Percentiles rank a stretch among this genome's conserved stretches.
Evolutionary conservation across 1,140 invertebrate species (phyloP).

Genomic region (Ctenoplectra terminalis): DNA sequence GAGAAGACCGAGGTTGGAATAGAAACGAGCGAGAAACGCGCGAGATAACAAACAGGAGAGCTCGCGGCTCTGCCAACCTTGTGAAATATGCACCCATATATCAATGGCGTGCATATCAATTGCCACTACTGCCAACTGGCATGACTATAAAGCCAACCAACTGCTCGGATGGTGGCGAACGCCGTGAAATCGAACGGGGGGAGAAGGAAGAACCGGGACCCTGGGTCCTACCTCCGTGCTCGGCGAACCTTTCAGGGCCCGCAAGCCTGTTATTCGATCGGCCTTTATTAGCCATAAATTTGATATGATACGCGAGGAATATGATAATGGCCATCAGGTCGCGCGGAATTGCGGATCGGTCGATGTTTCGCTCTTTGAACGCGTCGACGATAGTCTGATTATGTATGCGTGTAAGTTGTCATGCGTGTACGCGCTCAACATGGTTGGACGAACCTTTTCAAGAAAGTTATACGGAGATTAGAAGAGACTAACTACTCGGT

Average conservation of each 20-base stretch:
- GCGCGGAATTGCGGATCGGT: constrained; percentile 29
- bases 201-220: constrained; percentile 8
- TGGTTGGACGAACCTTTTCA: background rate
- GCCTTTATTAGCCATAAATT: constrained; percentile 72
- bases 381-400: background rate
- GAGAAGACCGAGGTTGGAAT: background rate
- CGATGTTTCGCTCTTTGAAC: background rate
- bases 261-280: constrained; percentile 69
- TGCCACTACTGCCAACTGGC: constrained; percentile 72
- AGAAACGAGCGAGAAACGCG: constrained; percentile 19
- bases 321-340: constrained; percentile 69
- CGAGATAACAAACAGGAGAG: constrained; percentile 63
- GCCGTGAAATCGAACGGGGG: constrained; percentile 26
- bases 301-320: constrained; percentile 70
- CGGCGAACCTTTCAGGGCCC: constrained; percentile 8
- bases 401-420: background rate
- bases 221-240: constrained; percentile 10
- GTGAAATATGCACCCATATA: constrained; percentile 73
- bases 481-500: background rate
- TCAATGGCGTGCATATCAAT: constrained; percentile 72
- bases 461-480: background rate
- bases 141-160: constrained; percentile 69
- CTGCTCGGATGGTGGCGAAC: constrained; percentile 48
- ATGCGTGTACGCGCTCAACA: background rate
- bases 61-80: constrained; percentile 64